These are phyloP conservation scores for Sceliomorpha sp. DNA, from an alignment of 2,888 invertebrate genomes.

Conservation along the genomic window DNA sequence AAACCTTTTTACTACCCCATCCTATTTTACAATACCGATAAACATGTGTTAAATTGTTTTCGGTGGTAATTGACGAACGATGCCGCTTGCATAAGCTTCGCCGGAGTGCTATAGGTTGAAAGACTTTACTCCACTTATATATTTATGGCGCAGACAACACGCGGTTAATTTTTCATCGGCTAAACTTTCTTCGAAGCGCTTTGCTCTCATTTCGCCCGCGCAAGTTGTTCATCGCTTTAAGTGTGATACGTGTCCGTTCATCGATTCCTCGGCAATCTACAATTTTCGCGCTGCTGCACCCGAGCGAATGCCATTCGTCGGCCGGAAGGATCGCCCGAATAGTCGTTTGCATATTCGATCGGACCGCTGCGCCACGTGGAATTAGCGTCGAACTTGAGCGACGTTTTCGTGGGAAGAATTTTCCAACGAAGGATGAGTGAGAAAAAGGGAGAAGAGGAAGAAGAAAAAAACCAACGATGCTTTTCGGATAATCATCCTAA, in stretches of 20 bases:
- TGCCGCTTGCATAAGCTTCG: neutral
- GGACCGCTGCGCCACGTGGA: conserved; percentile 20
- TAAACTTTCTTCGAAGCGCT: neutral
- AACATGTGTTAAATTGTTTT: too few relatives aligned
- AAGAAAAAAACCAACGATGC: conserved; percentile 9
- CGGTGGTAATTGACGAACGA: conserved; percentile 4
- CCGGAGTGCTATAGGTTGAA: neutral
- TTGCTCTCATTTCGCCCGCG: neutral
- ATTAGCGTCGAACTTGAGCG: conserved; percentile 8
- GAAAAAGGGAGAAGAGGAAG: neutral
- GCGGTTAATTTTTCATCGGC: conserved; percentile 14
- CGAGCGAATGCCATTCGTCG: neutral
- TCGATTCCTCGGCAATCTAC: neutral
- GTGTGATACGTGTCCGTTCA: conserved; percentile 3
- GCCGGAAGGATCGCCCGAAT: conserved; percentile 8
- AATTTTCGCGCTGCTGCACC: neutral
- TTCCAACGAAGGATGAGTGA: too few relatives aligned
- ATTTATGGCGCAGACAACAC: conserved; percentile 6
- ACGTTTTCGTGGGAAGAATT: conserved; percentile 5
- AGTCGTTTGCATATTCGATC: conserved; percentile 31
- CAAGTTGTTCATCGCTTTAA: neutral
- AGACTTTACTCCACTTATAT: conserved; percentile 2
- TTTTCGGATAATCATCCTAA: conserved; percentile 4
- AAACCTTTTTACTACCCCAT: too few relatives aligned
- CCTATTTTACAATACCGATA: too few relatives aligned